Evolutionary conservation across 2,888 invertebrate species (phyloP), one percentile per base, ranked within the genome.

Genomic region (Tipula confusa): DNA sequence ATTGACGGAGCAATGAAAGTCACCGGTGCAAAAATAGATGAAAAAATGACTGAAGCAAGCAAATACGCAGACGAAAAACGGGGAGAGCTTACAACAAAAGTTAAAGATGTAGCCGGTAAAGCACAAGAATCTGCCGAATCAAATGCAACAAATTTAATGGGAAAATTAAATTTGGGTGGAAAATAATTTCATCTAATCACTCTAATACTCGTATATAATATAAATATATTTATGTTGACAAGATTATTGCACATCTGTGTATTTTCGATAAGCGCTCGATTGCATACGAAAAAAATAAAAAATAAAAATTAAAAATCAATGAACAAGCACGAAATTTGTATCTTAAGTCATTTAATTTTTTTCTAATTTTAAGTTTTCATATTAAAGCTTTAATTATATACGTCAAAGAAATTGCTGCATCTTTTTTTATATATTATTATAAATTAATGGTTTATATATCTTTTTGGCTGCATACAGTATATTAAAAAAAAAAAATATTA

Each of bases 41-140:
- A 91, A 85, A 93, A 93, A 89, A 88, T 94, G 86, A 91, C 92
- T 87, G 92, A 93, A 84, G 91, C 93, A 29, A 93, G 93, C 87
- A 91, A 93, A 86, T 93, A 90, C 87, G 89, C 92, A 84, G 92
- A 90, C 86, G 91, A 92, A 85, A 93, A 93, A 87, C 90, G 92
- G 38, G 92, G 87, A 84, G 86, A 87, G 36, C 86, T 29, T n/a
- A n/a, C 3, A n/a, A 9, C n/a, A 29, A 80, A 29, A 80, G 29
- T 89, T 6, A 88, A 89, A 33, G 89, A 90, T 29, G 86, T 86
- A 82, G 87, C 89, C 79, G 85, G 86, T 28, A 87, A 87, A 83
- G 88, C 88, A 48, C 88, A 89, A 84, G 88, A 89, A 29, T 85
- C 86, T 4, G 88, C 88, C 84, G 87, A 87, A 0, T 87, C 88